A percentile compares a stretch with the other conserved stretches of the same genome.
Conservation (phyloP, 2,888 invertebrate genomes). For the Oxyscelio sp. region DNA sequence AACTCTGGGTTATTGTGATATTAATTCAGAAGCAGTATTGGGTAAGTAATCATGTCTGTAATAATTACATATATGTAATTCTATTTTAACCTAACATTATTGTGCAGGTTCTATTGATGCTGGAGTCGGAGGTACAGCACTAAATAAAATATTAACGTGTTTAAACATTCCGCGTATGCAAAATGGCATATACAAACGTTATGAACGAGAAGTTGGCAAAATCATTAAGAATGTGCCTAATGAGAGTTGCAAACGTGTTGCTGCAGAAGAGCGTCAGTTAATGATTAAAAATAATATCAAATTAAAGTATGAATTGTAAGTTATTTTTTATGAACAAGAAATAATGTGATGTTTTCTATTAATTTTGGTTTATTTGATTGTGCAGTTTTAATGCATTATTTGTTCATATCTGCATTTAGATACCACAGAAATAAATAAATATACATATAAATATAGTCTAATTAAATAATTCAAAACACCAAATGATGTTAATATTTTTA, state of each 20-base stretch:
- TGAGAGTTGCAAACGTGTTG: slow-evolving; percentile 72
- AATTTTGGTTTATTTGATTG: slow-evolving; percentile 60
- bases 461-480: too few species aligned
- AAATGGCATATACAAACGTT: slow-evolving; percentile 56
- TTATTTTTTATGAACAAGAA: background rate
- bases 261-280: slow-evolving; percentile 63
- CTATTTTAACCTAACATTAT: background rate
- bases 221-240: slow-evolving; percentile 68
- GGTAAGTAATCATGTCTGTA: background rate
- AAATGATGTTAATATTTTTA: too few species aligned
- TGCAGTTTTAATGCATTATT: too few species aligned
- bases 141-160: slow-evolving; percentile 42
- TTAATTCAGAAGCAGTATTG: background rate
- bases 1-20: background rate
- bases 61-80: background rate
- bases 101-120: background rate
- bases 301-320: slow-evolving; percentile 71
- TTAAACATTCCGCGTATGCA: slow-evolving; percentile 55
- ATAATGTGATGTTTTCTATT: too few species aligned
- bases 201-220: slow-evolving; percentile 70
- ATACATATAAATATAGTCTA: too few species aligned
- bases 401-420: too few species aligned
- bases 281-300: slow-evolving; percentile 68
- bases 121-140: background rate
- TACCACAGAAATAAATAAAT: too few species aligned